Base-by-base conservation (phyloP, 2,888 invertebrate genomes). In the Cryptocheilus praepositus region DNA sequence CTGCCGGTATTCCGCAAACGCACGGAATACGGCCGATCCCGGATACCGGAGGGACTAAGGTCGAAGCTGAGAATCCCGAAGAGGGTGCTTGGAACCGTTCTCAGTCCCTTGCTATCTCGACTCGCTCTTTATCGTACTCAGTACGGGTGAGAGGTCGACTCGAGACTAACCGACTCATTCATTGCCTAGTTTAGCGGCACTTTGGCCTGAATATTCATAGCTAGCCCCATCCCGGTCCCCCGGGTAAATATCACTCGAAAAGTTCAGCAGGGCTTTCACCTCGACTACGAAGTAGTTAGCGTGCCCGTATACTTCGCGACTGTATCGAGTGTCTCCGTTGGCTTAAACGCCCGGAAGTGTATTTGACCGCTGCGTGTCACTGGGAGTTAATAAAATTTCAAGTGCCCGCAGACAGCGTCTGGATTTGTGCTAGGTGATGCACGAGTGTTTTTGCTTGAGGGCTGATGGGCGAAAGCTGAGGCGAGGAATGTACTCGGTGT, bases 191-290 rank as follows among this genome's bases (percentile, higher is more conserved):
- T 87, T 86, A 87, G 84, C 85, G 82, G 80, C 82, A 85, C 85
- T 87, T 87, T 85, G 81, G 76, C 80, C 81, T 87, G 87, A 88
- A 88, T 88, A 88, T 88, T 88, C 86, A 88, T 87, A 84, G 84
- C 79, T 75, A 74, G 77, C 81, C 82, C 76, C 81, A 74, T 81
- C 77, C 80, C 71, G 70, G 74, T 81, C 84, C 80, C 79, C 68
- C 74, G 82, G 81, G 86, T 84, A 87, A 87, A 87, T 85, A 86
- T 86, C 86, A 82, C 83, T 84, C 81, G 83, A 86, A 87, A 86
- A 86, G 85, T 86, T 86, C 81, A 74, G 72, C 79, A 65, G 68
- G 65, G 74, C 73, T 74, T 74, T 75, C 70, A 76, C 71, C 81
- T 76, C 71, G 69, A 67, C 53, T 53, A 56, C 52, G 60, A 66